Percentiles rank a stretch among this genome's conserved stretches.
These are phyloP conservation scores for Drosophila kanekoi DNA, from an alignment of 2,888 invertebrate genomes.

Conservation along the genomic window DNA sequence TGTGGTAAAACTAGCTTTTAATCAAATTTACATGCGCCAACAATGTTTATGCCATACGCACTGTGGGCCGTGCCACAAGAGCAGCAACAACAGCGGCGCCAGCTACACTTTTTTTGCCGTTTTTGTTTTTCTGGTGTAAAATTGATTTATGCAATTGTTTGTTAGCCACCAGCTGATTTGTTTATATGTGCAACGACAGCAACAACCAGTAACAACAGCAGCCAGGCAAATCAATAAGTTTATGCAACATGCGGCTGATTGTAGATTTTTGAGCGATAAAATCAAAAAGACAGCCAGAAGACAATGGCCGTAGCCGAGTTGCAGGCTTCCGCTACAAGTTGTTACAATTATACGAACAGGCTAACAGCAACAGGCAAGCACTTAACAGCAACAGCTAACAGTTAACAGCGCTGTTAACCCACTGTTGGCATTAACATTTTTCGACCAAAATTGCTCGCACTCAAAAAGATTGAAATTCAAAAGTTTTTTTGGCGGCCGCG, in stretches of 20 bases:
- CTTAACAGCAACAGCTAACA: neutral
- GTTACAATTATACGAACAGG: constrained; percentile 43
- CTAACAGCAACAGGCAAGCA: constrained; percentile 2
- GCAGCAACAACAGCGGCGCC: constrained; percentile 22
- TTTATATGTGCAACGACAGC: constrained; percentile 72
- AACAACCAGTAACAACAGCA: constrained; percentile 28
- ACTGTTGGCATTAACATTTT: constrained; percentile 47
- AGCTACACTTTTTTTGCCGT: constrained; percentile 17
- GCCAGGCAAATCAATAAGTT: constrained; percentile 72
- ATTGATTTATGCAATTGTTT: constrained; percentile 81
- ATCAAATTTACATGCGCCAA: constrained; percentile 74
- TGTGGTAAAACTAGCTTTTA: constrained; percentile 73
- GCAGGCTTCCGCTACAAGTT: constrained; percentile 69
- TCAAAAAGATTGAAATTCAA: constrained; percentile 15
- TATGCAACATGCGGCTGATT: constrained; percentile 72
- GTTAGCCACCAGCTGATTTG: constrained; percentile 74
- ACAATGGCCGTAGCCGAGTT: constrained; percentile 54
- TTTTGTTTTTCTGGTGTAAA: constrained; percentile 54
- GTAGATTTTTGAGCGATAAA: constrained; percentile 66
- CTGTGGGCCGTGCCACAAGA: constrained; percentile 60
- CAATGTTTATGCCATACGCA: constrained; percentile 66
- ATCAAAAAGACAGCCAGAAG: constrained; percentile 61
- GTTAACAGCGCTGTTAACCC: constrained; percentile 23
- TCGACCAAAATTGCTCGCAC: constrained; percentile 50
- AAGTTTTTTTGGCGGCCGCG: constrained; percentile 9